Conservation (phyloP, 1,140 invertebrate species). For the Cyphomyrmex costatus region DNA sequence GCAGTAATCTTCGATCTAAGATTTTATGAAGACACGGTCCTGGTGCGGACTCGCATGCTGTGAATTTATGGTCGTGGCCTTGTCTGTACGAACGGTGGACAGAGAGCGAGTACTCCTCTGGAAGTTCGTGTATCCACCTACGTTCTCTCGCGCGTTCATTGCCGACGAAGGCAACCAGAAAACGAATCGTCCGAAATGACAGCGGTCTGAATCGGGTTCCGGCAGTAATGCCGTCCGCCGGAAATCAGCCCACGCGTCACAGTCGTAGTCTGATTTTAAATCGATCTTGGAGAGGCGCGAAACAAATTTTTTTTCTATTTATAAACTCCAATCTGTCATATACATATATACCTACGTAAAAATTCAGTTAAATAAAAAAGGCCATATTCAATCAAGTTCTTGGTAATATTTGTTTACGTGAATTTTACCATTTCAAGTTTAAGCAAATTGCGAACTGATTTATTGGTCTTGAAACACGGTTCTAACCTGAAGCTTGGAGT, state of each 20-base stretch:
- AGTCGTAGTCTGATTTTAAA: conserved; percentile 38
- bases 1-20: conserved; percentile 75
- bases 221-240: conserved; percentile 61
- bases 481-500: no score
- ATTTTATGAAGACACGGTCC: conserved; percentile 76
- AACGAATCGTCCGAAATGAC: conserved; percentile 75
- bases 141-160: conserved; percentile 51
- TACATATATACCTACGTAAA: no score
- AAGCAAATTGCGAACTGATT: no score
- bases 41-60: conserved; percentile 70
- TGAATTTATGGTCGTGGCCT: conserved; percentile 75
- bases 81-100: conserved; percentile 63
- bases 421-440: no score
- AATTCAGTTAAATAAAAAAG: no score
- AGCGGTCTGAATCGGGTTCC: conserved; percentile 62
- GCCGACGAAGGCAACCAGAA: conserved; percentile 57
- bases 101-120: conserved; percentile 53
- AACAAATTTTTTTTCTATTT: conserved; percentile 3
- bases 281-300: conserved; percentile 9
- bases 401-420: no score
- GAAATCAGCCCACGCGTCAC: conserved; percentile 64
- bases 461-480: no score
- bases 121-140: conserved; percentile 77
- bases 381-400: no score
- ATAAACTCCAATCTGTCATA: not conserved